Evolutionary conservation across 2,113 vertebrate species (phyloP).

Genomic region (Orcinus orca): DNA sequence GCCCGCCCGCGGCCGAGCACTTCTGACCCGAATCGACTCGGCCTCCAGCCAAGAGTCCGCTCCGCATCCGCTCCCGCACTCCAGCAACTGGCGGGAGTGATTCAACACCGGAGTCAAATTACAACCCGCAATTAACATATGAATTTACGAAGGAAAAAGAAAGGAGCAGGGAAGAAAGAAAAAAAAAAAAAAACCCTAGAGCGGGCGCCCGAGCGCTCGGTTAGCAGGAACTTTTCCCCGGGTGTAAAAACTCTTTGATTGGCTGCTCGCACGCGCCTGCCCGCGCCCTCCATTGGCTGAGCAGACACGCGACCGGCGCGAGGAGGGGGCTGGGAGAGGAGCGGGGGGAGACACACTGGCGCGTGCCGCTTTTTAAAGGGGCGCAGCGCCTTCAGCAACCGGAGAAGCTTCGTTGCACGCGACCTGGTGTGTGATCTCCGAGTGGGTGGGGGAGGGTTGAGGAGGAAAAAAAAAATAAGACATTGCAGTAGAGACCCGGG

Average conservation of each 20-base stretch:
- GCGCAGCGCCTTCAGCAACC: conserved; percentile 89
- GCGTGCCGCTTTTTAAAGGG: conserved; percentile 98
- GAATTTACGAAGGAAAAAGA: conserved; percentile 47
- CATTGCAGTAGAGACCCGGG: neutral
- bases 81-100: rapidly evolving
- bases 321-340: conserved; percentile 85
- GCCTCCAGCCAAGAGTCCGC: rapidly evolving
- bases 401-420: conserved; percentile 90
- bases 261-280: conserved; percentile 91
- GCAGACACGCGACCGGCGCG: conserved; percentile 93
- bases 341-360: conserved; percentile 81
- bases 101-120: conserved; percentile 40
- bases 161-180: rapidly evolving
- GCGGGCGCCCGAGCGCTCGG: rapidly evolving
- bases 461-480: conserved; percentile 22
- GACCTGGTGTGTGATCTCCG: conserved; percentile 80
- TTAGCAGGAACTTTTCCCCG: neutral
- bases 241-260: conserved; percentile 82
- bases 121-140: conserved; percentile 62
- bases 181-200: rapidly evolving
- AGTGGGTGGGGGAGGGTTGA: conserved; percentile 72
- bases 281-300: conserved; percentile 87
- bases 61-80: neutral
- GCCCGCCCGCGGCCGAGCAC: neutral
- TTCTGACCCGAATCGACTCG: rapidly evolving